Evolutionary conservation across 2,797 vertebrate genomes (phyloP), one percentile per base, ranked within the genome.

Genomic region (Moxostoma hubbsi): DNA sequence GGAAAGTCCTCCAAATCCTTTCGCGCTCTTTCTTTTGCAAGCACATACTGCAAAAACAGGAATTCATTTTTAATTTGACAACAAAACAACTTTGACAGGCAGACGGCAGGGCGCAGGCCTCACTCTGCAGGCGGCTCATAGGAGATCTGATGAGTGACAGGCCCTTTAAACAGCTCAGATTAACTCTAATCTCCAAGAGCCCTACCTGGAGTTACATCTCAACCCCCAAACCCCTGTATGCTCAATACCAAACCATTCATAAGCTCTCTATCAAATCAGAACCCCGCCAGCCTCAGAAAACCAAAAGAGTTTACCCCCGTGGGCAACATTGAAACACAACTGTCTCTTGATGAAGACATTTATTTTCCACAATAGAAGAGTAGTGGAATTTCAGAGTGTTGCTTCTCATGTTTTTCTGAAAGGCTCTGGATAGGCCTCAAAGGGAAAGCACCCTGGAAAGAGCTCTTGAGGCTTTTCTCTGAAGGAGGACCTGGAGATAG

Each of bases 81-180:
- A 68, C 70, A 73, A 74, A 80, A 59, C n/a, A 16, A 59, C 79
- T 78, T 71, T 73, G 71, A 81, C 49, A 70, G 51, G 9, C n/a
- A 81, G 80, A 86, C 87, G 86, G 88, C 84, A 87, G 88, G 89
- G 85, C 65, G 74, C 63, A 63, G 83, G 79, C 87, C 80, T 6
- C 6, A 73, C 82, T 13, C 72, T 81, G 84, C 16, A 62, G 73
- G 82, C 88, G 47, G 79, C 88, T 88, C 86, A 36, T 87, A 81
- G 54, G 53, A 71, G 46, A 12, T n/a, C 59, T 65, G 45, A 61
- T 92, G 90, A 94, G 45, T 92, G 90, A 89, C 90, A 86, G 85
- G 12, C 84, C 84, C 77, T 90, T 87, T 93, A 91, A 93, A 86
- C 86, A 83, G 86, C 84, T 18, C 58, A 88, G 90, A 93, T 93